These are phyloP conservation scores for Microctonus aethiopoides DNA, from an alignment of 2,888 invertebrate genomes.

Conservation along the genomic window DNA sequence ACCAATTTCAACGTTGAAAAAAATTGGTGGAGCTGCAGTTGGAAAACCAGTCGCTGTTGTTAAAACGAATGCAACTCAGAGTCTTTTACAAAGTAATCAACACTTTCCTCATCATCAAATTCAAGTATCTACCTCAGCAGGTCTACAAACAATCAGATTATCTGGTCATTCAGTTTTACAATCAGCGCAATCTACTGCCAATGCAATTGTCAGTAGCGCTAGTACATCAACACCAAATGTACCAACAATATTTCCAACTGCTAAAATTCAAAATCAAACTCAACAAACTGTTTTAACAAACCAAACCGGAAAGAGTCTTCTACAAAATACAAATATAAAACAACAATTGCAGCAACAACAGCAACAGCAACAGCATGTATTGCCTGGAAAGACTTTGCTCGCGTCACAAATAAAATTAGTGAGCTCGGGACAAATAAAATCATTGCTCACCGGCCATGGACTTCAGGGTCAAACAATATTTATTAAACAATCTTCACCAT, in stretches of 20 bases:
- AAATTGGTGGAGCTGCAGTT: conserved; percentile 48
- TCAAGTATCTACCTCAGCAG: conserved; percentile 66
- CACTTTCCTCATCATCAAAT: conserved; percentile 65
- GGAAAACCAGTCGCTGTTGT: conserved; percentile 62
- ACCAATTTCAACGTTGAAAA: conserved; percentile 48
- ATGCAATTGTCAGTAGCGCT: conserved; percentile 59
- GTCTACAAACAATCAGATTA: conserved; percentile 70
- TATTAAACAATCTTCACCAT: conserved; percentile 62
- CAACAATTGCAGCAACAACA: conserved; percentile 54
- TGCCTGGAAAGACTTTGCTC: conserved; percentile 63
- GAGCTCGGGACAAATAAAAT: conserved; percentile 64
- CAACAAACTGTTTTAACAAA: conserved; percentile 41
- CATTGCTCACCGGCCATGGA: conserved; percentile 62
- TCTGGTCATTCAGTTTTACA: conserved; percentile 67
- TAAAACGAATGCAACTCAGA: conserved; percentile 59
- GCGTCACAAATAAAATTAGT: conserved; percentile 65
- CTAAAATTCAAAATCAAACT: conserved; percentile 59
- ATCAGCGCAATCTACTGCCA: conserved; percentile 64
- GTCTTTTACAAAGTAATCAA: conserved; percentile 63
- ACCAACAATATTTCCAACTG: conserved; percentile 67
- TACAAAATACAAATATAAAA: conserved; percentile 23
- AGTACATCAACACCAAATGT: conserved; percentile 59
- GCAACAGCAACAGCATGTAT: conserved; percentile 55
- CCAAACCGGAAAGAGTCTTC: conserved; percentile 43
- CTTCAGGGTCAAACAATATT: conserved; percentile 65